Base-by-base conservation (phyloP, 2,797 vertebrate species). In the Xyrichtys novacula region DNA sequence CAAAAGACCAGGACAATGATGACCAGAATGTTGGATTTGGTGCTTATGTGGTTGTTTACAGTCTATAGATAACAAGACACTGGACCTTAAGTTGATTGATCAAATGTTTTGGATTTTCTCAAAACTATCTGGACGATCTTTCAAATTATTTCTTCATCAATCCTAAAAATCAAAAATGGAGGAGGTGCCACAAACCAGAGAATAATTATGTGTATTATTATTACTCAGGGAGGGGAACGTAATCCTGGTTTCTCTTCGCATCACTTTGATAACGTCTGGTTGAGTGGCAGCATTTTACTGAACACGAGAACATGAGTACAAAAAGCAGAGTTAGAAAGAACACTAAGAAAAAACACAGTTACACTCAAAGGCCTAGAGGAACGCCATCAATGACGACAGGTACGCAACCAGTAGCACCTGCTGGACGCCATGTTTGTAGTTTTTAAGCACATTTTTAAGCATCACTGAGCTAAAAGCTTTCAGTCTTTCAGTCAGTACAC, bases 351-450 rank as follows among this genome's bases (percentile, higher is more conserved):
- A 75, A 78, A 77, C 74, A 65, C 36, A 16, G 39, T 54, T 39
- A 74, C 74, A 78, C 74, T 63, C 52, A 58, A 65, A 87, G 70
- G 80, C 68, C 23, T 14, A 53, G 40, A 64, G 57, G 54, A 79
- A 78, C 46, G 22, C 28, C 48, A 44, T 50, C 69, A 42, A 49
- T 44, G 23, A 55, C 56, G 5, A 44, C 43, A 63, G 44, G 34
- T 22, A 38, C 57, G 55, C 52, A 68, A 52, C 47, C 66, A 65
- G 54, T 29, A 65, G 68, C 69, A 58, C 67, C 74, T 47, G 69
- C 66, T 49, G 36, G 60, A 67, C 56, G 36, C 53, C 54, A 44
- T 66, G 8, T 63, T 58, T 52, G 44, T 62, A 16, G 25, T 34
- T 68, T 70, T 48, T 28, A 32, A 48, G 64, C 40, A 77, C 31